Conservation (phyloP, 35 echinoderm and acorn worm genomes). For the Holothuria glaberrima region DNA sequence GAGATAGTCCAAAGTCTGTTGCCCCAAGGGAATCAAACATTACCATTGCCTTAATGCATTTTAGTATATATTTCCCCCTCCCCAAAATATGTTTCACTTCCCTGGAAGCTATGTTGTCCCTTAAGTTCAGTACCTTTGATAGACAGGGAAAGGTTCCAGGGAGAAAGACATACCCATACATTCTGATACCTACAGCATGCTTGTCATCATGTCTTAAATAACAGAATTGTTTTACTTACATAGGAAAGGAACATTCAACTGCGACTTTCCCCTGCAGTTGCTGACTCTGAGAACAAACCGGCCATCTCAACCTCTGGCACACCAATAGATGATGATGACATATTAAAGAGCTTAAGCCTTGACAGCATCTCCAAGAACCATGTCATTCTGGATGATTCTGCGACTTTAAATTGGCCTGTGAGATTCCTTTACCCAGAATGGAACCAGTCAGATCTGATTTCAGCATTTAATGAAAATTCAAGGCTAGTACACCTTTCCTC, state of each 20-base stretch:
- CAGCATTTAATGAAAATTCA: slow-evolving; percentile 87
- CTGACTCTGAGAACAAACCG: not conserved
- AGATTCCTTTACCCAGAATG: slow-evolving; percentile 93
- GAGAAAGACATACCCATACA: too few relatives aligned
- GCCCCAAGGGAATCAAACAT: too few relatives aligned
- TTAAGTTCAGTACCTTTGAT: too few relatives aligned
- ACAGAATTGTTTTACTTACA: not conserved
- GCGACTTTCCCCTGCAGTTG: not conserved
- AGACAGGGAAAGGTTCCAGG: too few relatives aligned
- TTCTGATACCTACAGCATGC: too few relatives aligned
- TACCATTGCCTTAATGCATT: too few relatives aligned
- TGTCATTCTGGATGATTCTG: slow-evolving; percentile 66
- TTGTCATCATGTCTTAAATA: not conserved
- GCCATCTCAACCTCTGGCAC: not conserved
- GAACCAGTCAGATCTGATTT: slow-evolving; percentile 81
- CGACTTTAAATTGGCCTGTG: slow-evolving; percentile 85
- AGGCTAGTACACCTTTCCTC: slow-evolving; percentile 3
- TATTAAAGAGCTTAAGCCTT: slow-evolving; percentile 15
- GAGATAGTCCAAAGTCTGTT: too few relatives aligned
- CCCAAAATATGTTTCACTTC: too few relatives aligned
- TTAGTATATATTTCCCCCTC: too few relatives aligned
- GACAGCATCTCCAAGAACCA: slow-evolving; percentile 31
- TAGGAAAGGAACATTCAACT: slow-evolving; percentile 36
- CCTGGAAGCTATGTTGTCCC: too few relatives aligned
- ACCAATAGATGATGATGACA: slow-evolving; percentile 25